Percentiles rank a stretch among this genome's conserved stretches.
Conservation (phyloP, 1,140 invertebrate species). For the Pectinophora gossypiella region DNA sequence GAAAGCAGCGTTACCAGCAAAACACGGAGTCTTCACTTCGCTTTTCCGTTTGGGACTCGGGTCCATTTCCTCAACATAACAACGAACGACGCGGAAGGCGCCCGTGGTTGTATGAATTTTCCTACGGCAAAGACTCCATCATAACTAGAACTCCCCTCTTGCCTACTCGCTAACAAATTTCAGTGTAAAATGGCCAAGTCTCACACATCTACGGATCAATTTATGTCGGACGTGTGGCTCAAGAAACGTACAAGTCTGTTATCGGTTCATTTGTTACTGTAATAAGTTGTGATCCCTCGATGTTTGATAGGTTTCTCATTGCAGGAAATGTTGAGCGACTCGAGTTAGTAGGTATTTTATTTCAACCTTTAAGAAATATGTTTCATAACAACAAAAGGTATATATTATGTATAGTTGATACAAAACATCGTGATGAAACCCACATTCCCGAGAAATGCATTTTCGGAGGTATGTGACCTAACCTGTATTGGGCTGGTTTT, state of each 20-base stretch:
- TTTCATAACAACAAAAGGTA: neutral
- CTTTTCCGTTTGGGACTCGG: constrained; percentile 33
- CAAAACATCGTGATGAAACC: too few species aligned
- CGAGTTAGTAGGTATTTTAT: constrained; percentile 12
- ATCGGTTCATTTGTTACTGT: constrained; percentile 48
- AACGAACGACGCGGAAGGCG: constrained; percentile 33
- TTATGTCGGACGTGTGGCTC: constrained; percentile 22
- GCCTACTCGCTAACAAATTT: neutral
- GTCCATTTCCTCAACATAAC: constrained; percentile 49
- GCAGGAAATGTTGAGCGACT: constrained; percentile 33
- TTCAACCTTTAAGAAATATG: neutral
- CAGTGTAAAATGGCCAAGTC: neutral
- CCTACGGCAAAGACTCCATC: constrained; percentile 21
- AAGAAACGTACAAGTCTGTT: constrained; percentile 36
- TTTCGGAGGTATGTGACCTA: too few species aligned
- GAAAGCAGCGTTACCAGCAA: constrained; percentile 27
- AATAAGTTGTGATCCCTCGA: constrained; percentile 46
- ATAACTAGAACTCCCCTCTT: constrained; percentile 18
- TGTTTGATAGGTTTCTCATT: constrained; percentile 43
- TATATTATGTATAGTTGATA: too few species aligned
- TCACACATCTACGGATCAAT: constrained; percentile 16
- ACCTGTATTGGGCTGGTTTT: too few species aligned
- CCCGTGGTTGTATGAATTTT: constrained; percentile 44
- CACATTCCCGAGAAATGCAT: too few species aligned
- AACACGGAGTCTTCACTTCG: constrained; percentile 22